Conservation (phyloP, 1,140 invertebrate species). For the Drosophila sturtevanti region DNA sequence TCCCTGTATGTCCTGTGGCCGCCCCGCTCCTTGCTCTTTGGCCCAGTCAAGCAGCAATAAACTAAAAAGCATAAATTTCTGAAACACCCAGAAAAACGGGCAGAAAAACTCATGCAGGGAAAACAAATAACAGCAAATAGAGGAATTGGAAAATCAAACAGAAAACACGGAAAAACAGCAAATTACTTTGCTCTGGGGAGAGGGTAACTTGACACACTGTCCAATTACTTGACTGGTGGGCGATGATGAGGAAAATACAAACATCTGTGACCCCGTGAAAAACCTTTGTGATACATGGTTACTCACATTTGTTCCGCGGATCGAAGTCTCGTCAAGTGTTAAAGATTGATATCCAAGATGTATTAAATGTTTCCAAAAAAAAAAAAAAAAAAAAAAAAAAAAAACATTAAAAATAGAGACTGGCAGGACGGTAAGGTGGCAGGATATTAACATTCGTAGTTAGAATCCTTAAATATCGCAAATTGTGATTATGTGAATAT, state of each 20-base stretch:
- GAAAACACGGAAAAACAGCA: conserved; percentile 67
- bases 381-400: too few relatives aligned
- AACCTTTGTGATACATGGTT: conserved; percentile 23
- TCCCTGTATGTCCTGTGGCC: background rate
- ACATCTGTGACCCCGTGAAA: conserved; percentile 75
- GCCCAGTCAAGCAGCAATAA: conserved; percentile 48
- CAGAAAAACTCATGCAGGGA: conserved; percentile 16
- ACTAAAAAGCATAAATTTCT: conserved; percentile 79
- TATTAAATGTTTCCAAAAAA: background rate
- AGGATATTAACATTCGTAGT: too few relatives aligned
- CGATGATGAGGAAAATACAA: conserved; percentile 63
- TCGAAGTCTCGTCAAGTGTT: conserved; percentile 31
- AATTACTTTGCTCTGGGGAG: conserved; percentile 42
- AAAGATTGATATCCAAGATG: conserved; percentile 57
- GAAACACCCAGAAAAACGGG: conserved; percentile 65
- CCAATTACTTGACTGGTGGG: conserved; percentile 59
- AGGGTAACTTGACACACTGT: conserved; percentile 47
- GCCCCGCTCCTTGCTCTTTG: background rate
- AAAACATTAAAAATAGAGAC: too few relatives aligned
- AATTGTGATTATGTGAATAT: too few relatives aligned
- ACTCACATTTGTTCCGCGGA: conserved; percentile 48
- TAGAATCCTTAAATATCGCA: too few relatives aligned
- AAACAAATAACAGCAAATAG: conserved; percentile 20
- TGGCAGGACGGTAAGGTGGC: too few relatives aligned
- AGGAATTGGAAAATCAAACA: conserved; percentile 65